Conservation (phyloP, 2,797 vertebrate genomes). For the Linurgus olivaceus region DNA sequence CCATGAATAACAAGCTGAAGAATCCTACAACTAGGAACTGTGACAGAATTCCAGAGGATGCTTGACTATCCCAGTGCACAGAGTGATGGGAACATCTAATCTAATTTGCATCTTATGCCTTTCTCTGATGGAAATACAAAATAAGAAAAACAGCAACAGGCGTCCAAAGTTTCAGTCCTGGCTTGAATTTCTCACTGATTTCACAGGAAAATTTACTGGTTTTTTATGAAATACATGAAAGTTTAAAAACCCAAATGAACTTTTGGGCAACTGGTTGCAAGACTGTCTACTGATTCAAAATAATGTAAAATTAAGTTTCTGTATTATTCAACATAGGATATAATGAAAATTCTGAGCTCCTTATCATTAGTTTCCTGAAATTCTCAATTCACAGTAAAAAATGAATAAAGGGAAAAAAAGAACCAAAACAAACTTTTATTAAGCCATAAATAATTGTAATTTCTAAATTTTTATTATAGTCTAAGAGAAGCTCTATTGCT, state of each 20-base stretch:
- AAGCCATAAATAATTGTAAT: background rate
- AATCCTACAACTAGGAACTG: background rate
- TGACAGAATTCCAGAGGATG: background rate
- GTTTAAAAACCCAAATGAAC: background rate
- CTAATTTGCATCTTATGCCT: background rate
- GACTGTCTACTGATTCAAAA: background rate
- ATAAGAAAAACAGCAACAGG: background rate
- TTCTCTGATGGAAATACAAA: background rate
- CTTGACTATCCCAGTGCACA: background rate
- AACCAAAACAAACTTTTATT: background rate
- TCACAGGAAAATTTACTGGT: background rate
- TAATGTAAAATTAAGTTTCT: background rate
- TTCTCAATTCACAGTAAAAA: background rate
- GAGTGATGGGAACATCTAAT: background rate
- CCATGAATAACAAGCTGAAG: background rate
- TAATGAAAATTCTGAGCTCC: background rate
- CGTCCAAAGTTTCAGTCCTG: background rate
- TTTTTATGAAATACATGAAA: background rate
- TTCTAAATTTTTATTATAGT: background rate
- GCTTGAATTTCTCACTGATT: background rate
- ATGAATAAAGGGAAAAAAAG: fast-evolving
- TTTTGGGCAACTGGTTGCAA: background rate
- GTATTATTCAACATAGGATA: background rate
- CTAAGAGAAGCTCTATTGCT: background rate
- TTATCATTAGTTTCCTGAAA: background rate